These are phyloP conservation scores for Cetoscarus ocellatus DNA, from an alignment of 2,797 vertebrate species.

Conservation along the genomic window DNA sequence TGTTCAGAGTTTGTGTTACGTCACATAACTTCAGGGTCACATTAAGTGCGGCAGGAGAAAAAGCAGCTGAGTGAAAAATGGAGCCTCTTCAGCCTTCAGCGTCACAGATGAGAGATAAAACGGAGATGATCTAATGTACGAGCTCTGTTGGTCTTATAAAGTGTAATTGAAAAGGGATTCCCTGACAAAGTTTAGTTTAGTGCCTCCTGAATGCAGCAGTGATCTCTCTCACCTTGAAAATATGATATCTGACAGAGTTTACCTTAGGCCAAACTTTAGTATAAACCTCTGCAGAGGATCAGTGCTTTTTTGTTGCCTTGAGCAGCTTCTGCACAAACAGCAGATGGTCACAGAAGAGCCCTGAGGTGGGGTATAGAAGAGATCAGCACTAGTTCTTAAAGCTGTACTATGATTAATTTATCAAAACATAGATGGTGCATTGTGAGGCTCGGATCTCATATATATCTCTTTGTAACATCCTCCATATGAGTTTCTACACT, in stretches of 20 bases:
- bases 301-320: not conserved
- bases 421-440: constrained; percentile 12
- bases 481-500: too few species aligned
- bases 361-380: not conserved
- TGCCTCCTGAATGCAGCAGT: not conserved
- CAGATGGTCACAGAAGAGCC: constrained; percentile 30
- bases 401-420: constrained; percentile 30
- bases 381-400: constrained; percentile 1
- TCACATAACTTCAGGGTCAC: constrained; percentile 32
- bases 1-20: constrained; percentile 6
- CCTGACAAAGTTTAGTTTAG: not conserved
- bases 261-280: constrained; percentile 9
- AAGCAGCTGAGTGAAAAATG: constrained; percentile 43
- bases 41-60: constrained; percentile 35
- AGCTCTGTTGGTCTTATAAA: constrained; percentile 45
- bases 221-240: constrained; percentile 4
- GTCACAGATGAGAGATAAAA: constrained; percentile 45
- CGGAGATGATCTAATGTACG: constrained; percentile 41
- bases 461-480: too few species aligned
- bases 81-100: constrained; percentile 61
- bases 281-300: not conserved
- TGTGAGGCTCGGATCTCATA: constrained; percentile 14
- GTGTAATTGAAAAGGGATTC: constrained; percentile 26
- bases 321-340: constrained; percentile 24
- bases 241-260: constrained; percentile 4